phyloP scores from a whole-genome alignment of 2,888 invertebrate genomes.

The Amphipyra tragopoginis region DNA sequence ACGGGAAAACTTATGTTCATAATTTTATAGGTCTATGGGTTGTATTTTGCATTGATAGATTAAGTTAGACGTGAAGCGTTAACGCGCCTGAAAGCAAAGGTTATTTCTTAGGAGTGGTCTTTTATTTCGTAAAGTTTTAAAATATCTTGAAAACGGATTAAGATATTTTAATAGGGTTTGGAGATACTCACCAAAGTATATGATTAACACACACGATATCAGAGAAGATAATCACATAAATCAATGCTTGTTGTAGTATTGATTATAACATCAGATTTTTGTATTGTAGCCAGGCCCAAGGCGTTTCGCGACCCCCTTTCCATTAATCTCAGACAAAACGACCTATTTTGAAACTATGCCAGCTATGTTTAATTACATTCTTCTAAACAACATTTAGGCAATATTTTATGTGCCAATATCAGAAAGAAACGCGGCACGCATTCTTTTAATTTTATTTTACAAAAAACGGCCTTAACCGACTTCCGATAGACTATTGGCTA shows the following conservation, averaged over 20 bases:
- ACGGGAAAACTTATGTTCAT: no score
- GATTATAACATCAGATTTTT: constrained; percentile 4
- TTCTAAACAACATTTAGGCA: constrained; percentile 50
- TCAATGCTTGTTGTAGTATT: constrained; percentile 19
- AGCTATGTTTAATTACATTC: constrained; percentile 50
- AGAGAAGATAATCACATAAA: constrained; percentile 23
- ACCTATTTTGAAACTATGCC: constrained; percentile 55
- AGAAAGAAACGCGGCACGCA: constrained; percentile 39
- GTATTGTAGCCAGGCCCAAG: constrained; percentile 17
- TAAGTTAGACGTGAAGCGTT: no score
- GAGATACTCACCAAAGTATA: constrained; percentile 6
- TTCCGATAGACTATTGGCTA: constrained; percentile 57
- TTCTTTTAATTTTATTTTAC: constrained; percentile 39
- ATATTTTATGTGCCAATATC: constrained; percentile 58
- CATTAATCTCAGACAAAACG: constrained; percentile 10
- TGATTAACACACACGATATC: constrained; percentile 22
- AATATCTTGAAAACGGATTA: no score
- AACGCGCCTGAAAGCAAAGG: no score
- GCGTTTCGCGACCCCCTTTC: constrained; percentile 37
- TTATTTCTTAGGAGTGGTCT: no score
- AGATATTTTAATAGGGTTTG: no score
- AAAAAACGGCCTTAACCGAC: constrained; percentile 66
- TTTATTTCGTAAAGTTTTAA: no score
- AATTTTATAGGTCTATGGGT: no score
- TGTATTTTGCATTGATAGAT: no score